Evolutionary conservation across 2,113 vertebrate genomes (phyloP), one percentile per base, ranked within the genome.

Genomic region (Himantopus leucocephalus): DNA sequence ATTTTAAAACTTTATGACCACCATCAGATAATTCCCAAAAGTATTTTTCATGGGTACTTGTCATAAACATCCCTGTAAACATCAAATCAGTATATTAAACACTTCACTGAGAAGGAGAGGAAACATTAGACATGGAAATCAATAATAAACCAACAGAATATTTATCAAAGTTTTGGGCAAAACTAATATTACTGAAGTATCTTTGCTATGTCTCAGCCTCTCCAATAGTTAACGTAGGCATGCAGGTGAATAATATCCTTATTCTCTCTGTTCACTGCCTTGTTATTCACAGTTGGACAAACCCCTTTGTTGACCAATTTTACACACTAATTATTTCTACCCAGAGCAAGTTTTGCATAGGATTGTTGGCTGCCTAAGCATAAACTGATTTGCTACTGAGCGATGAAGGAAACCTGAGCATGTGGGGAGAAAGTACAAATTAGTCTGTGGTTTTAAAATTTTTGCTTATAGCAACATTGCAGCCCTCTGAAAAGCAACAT

Each of bases 171-270:
- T 2, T 41, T 24, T 41, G 15, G 77, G 66, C 9, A 71, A 76
- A 70, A 41, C 2, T 34, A 55, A 2, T 60, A 50, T 87, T 82
- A 76, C 52, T 66, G 6, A 21, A 32, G 29, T 34, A 60, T 19
- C 18, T 77, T 64, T n/a, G 17, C 53, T 81, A 24, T 39, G 14
- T 53, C 21, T 76, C 34, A 59, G 15, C 21, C 6, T 71, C 16
- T 59, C 30, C 26, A 60, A 37, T 26, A 48, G 12, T 71, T 47
- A 59, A 29, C 0, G 0, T 18, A 71, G 13, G 8, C 1, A 1
- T 30, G 17, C 35, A 55, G 19, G 10, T 60, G 23, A 87, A 56
- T 35, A 66, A 50, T n/a, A 56, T 26, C 6, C 8, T 55, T 60
- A 48, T 72, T 83, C 8, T 75, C 50, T 43, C 39, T 19, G 15